phyloP scores from a whole-genome alignment of 2,888 invertebrate genomes.

The Helleia helle region DNA sequence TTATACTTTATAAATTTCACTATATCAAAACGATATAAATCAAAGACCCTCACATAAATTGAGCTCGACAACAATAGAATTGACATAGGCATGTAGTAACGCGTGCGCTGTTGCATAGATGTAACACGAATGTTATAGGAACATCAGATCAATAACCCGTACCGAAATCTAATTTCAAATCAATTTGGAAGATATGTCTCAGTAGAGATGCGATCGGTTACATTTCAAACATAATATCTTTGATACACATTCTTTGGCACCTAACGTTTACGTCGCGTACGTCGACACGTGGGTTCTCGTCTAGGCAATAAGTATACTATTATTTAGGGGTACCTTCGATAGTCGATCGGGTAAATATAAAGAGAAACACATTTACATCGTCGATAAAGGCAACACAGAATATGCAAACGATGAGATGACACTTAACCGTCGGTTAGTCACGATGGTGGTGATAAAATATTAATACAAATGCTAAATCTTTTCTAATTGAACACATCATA shows the following conservation, averaged over 20 bases:
- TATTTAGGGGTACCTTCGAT: slow-evolving; percentile 30
- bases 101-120: slow-evolving; percentile 45
- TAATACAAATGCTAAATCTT: slow-evolving; percentile 56
- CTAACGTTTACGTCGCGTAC: slow-evolving; percentile 53
- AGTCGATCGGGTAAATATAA: no score
- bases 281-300: slow-evolving; percentile 24
- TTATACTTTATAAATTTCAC: slow-evolving; percentile 9
- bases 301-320: slow-evolving; percentile 35
- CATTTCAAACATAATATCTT: slow-evolving; percentile 60
- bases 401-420: slow-evolving; percentile 42
- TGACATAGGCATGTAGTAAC: slow-evolving; percentile 50
- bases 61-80: slow-evolving; percentile 69
- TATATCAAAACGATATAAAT: slow-evolving; percentile 40
- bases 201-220: slow-evolving; percentile 51
- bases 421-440: slow-evolving; percentile 37
- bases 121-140: slow-evolving; percentile 61
- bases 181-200: slow-evolving; percentile 63
- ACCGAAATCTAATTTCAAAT: slow-evolving; percentile 55
- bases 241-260: slow-evolving; percentile 73
- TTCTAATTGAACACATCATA: slow-evolving; percentile 68
- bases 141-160: slow-evolving; percentile 72
- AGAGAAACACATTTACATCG: no score
- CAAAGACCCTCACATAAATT: slow-evolving; percentile 62
- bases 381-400: slow-evolving; percentile 46
- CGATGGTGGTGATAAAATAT: slow-evolving; percentile 42